Evolutionary conservation across 2,888 invertebrate genomes (phyloP), one percentile per base, ranked within the genome.

Genomic region (Pyrrhopygopsis socrates): DNA sequence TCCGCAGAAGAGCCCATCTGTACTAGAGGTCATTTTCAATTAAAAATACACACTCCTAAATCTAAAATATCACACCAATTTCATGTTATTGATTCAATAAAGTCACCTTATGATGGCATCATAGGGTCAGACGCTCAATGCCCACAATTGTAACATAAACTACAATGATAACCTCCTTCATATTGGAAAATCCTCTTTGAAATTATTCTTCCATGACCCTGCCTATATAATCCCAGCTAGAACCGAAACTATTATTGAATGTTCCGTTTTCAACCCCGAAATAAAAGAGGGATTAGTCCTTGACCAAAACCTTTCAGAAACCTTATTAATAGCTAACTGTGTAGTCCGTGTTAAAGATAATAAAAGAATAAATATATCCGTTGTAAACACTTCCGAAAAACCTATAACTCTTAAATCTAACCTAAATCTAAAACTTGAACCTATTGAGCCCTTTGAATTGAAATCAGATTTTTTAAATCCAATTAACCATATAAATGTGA

Each of bases 221-320:
- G 91, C 90, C 3, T 87, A 38, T 38, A 38, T 8, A 11, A 38
- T 38, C 11, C 38, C 93, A 18, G 73, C 91, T 30, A 38, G 38
- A 38, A 38, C 38, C 38, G 70, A 92, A 41, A 82, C 89, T 41
- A 65, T 92, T 34, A 90, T 93, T 15, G 92, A 94, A 92, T 93
- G 91, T 50, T 81, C 93, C 18, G 91, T 92, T 18, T 18, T 4
- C 13, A 91, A 92, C 50, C 88, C 91, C 24, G 81, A 93, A 58
- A 50, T 92, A 11, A 86, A 87, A 70, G 93, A 92, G 81, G 89
- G 89, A 20, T 5, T 92, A 0, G 75, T 92, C 4, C 18, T 89
- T 13, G 89, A 90, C 27, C 88, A 89, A 71, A 54, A 87, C 15
- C 2, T 81, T 27, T 58, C 54, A 0, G 77, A 90, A 0, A 30